A percentile compares a stretch with the other conserved stretches of the same genome.
Conservation (phyloP, 2,113 vertebrate genomes). For the Poicephalus meyeri region DNA sequence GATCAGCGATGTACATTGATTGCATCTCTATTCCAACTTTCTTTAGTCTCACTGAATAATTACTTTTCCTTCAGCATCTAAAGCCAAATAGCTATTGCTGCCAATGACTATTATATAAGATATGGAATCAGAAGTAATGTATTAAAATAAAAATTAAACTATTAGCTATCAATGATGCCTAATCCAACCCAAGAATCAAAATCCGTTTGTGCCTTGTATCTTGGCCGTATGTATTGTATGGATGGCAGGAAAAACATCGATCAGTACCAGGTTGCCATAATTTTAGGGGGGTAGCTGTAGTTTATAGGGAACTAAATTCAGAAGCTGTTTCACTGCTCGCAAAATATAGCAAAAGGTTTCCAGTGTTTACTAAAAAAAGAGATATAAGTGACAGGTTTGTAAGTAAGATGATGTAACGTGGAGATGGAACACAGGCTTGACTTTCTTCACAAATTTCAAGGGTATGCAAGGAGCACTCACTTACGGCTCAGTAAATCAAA, state of each 20-base stretch:
- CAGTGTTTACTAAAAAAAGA: not conserved
- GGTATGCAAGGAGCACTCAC: not conserved
- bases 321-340: not conserved
- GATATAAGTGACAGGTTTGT: not conserved
- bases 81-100: not conserved
- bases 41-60: not conserved
- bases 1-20: not conserved
- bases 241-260: not conserved
- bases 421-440: not conserved
- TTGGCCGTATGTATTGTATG: not conserved
- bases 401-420: not conserved
- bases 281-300: not conserved
- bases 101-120: not conserved
- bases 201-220: not conserved
- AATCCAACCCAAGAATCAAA: not conserved
- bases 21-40: not conserved
- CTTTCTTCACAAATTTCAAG: not conserved
- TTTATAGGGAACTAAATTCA: not conserved
- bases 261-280: not conserved
- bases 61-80: not conserved
- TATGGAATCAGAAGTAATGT: not conserved
- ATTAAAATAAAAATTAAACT: not conserved
- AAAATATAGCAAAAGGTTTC: not conserved
- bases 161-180: not conserved
- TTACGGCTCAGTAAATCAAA: not conserved